Conservation (phyloP, 2,113 vertebrate species). For the Bos indicus region DNA sequence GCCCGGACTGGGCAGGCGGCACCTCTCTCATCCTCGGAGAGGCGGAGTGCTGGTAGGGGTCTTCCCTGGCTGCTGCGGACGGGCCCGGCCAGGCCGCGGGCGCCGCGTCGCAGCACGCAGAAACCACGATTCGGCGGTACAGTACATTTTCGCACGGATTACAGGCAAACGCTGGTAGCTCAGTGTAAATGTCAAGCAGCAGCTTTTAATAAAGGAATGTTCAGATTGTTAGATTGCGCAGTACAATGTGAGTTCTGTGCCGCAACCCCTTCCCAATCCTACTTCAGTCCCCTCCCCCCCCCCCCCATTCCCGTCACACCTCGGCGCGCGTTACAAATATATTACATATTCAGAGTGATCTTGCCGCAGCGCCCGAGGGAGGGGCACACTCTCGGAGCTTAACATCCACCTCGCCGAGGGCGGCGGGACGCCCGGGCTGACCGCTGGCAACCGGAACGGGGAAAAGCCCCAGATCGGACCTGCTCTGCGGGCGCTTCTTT, state of each 20-base stretch:
- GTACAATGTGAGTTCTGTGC: constrained; percentile 60
- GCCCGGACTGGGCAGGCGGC: accelerated
- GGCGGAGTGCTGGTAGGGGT: accelerated
- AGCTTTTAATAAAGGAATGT: constrained; percentile 82
- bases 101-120: not conserved
- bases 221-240: constrained; percentile 77
- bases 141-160: constrained; percentile 75
- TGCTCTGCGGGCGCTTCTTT: not conserved
- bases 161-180: constrained; percentile 77
- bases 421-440: not conserved
- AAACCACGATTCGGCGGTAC: constrained; percentile 60
- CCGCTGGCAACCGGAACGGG: accelerated
- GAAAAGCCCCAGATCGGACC: not conserved
- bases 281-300: not conserved
- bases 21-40: not conserved
- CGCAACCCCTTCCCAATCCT: not conserved
- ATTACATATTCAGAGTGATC: constrained; percentile 26
- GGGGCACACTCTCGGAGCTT: not conserved
- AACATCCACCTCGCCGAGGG: not conserved
- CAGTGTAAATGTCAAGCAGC: constrained; percentile 82
- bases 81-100: not conserved
- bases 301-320: not conserved
- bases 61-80: not conserved
- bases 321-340: not conserved
- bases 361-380: not conserved